Base-by-base conservation (phyloP, 1,140 invertebrate species). In the Brachionus koreanus region DNA sequence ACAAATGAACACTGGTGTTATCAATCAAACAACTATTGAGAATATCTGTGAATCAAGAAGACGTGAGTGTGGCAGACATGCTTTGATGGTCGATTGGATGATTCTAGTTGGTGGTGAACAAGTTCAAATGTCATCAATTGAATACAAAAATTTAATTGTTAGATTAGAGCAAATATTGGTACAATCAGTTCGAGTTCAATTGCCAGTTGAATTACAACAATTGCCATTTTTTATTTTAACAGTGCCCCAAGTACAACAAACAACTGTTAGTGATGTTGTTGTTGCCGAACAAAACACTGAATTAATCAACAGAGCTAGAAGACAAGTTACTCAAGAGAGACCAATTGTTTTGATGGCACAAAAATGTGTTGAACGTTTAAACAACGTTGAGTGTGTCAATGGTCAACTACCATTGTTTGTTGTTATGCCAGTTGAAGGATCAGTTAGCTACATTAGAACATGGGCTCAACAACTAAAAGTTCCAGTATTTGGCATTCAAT, bases 371-470 rank as follows among this genome's bases (percentile, higher is more conserved):
- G 69, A 74, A 49, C 19, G 10, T 46, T 46, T 74, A n/a, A 74
- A 74, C 42, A 46, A 43, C 25, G 69, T 74, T 49, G 69, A 74
- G 25, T 74, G 23, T 29, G 69, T 74, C 23, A 29, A 46, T 33
- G 69, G 42, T 74, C 39, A 74, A 74, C 42, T 25, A 46, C 69
- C 69, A 74, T 74, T 74, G 25, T 74, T 74, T 46, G 69, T 74
- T 74, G 42, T 74, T 13, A 29, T 46, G 19, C 69, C 69, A 74
- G 43, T 74, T 46, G 69, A 74, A 74, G n/a, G 39, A 23, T 29
- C 16, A 46, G 19, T 74, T 25, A 23, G 25, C 19, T 25, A 43
- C 39, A 46, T 74, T 25, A 74, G 33, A 74, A 35, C 69, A 74
- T 74, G 69, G 69, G 69, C 69, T 33, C 37, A 46, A 46, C 69